A percentile compares a stretch with the other conserved stretches of the same genome.
These are phyloP conservation scores for Porites lobata DNA, from an alignment of 92 coral and sea anemone species.

Conservation along the genomic window DNA sequence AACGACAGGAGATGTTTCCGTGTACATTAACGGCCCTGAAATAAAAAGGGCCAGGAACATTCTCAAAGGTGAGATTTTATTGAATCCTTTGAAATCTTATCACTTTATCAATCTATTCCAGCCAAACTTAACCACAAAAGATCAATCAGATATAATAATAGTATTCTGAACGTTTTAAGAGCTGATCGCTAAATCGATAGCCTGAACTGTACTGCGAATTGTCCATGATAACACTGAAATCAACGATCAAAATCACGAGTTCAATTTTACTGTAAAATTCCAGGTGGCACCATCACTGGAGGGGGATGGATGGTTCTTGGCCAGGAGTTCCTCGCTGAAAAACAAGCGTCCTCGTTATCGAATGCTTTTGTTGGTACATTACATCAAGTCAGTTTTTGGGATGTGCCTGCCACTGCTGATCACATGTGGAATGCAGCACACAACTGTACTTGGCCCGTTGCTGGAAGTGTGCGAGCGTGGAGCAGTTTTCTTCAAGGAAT, in stretches of 20 bases:
- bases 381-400: slow-evolving; percentile 76
- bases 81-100: too few relatives aligned
- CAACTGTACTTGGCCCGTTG: slow-evolving; percentile 72
- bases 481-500: slow-evolving; percentile 66
- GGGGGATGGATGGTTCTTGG: slow-evolving; percentile 76
- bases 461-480: slow-evolving; percentile 74
- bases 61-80: too few relatives aligned
- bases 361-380: slow-evolving; percentile 67
- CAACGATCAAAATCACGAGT: too few relatives aligned
- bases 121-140: too few relatives aligned
- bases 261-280: too few relatives aligned
- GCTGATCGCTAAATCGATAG: too few relatives aligned
- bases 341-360: slow-evolving; percentile 3
- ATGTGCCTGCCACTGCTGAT: slow-evolving; percentile 43
- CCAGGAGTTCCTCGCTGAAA: slow-evolving; percentile 50
- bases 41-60: not conserved
- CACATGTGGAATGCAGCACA: slow-evolving; percentile 82
- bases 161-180: too few relatives aligned
- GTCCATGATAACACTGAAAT: too few relatives aligned
- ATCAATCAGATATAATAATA: too few relatives aligned
- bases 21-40: slow-evolving; percentile 52
- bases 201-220: too few relatives aligned
- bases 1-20: not conserved
- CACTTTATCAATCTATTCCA: too few relatives aligned
- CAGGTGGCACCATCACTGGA: slow-evolving; percentile 42